phyloP scores from a whole-genome alignment of 2,113 vertebrate species.

The Sapajus apella region DNA sequence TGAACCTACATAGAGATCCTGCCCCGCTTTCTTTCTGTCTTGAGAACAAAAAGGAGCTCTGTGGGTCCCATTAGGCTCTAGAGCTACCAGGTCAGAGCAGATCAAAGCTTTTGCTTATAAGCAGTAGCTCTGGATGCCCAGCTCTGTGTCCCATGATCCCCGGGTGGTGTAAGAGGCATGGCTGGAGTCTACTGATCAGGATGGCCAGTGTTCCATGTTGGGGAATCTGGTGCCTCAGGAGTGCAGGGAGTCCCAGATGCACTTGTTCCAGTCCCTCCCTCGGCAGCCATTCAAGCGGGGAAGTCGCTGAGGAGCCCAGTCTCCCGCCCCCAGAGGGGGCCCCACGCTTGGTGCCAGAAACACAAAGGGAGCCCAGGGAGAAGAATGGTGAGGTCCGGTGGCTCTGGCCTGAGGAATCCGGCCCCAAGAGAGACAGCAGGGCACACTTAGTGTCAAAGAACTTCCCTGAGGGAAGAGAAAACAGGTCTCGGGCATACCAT shows the following conservation, averaged over 20 bases:
- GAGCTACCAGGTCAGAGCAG: background rate
- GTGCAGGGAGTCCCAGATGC: conserved; percentile 24
- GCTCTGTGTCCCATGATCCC: background rate
- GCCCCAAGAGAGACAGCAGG: conserved; percentile 19
- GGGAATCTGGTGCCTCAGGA: background rate
- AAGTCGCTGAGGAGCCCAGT: conserved; percentile 66
- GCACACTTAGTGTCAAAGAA: background rate
- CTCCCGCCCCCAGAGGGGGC: conserved; percentile 76
- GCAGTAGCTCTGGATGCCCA: background rate
- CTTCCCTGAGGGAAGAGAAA: background rate
- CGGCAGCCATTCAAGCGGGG: conserved; percentile 64
- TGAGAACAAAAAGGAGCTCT: background rate
- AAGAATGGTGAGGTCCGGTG: conserved; percentile 67
- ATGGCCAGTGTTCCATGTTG: background rate
- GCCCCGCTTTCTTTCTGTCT: background rate
- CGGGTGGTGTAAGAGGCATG: background rate
- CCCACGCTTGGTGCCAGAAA: conserved; percentile 74
- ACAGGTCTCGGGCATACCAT: background rate
- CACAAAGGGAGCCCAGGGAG: conserved; percentile 76
- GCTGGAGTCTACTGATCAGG: background rate
- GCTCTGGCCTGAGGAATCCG: conserved; percentile 68
- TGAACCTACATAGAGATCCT: background rate
- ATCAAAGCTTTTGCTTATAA: background rate
- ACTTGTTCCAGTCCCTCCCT: conserved; percentile 66
- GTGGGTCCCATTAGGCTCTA: background rate